Evolutionary conservation across 2,797 vertebrate genomes (phyloP).

Genomic region (Peromyscus nudipes): DNA sequence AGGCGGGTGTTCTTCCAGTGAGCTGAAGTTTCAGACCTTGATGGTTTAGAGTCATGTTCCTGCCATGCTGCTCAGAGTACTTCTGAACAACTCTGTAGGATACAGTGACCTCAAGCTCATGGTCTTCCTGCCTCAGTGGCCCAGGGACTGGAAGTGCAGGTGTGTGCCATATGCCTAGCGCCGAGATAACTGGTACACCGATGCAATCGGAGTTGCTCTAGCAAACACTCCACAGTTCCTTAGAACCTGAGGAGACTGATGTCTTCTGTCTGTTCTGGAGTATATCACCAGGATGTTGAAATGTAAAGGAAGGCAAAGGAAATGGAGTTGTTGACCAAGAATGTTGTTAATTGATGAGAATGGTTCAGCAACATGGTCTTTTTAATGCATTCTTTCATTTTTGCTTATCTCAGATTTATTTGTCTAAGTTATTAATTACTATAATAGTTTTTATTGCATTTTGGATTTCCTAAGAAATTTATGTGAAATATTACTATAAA

Average conservation of each 20-base stretch:
- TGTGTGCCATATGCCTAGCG: not conserved
- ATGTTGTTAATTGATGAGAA: slow-evolving; percentile 51
- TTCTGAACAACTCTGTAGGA: not conserved
- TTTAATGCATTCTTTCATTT: not conserved
- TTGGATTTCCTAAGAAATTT: slow-evolving; percentile 59
- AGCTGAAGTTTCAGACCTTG: not conserved
- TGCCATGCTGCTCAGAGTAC: not conserved
- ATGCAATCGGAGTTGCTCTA: slow-evolving; percentile 17
- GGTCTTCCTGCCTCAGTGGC: not conserved
- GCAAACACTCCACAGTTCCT: slow-evolving; percentile 3
- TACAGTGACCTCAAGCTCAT: not conserved
- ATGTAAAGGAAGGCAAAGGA: slow-evolving; percentile 57
- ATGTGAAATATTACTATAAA: slow-evolving; percentile 1
- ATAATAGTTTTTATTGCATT: slow-evolving; percentile 25
- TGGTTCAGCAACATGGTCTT: not conserved
- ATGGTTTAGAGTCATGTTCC: not conserved
- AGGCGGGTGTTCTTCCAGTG: not conserved
- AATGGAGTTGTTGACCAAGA: slow-evolving; percentile 37
- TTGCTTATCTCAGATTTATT: slow-evolving; percentile 57
- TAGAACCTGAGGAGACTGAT: slow-evolving; percentile 24
- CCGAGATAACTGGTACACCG: slow-evolving; percentile 16
- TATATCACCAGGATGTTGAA: slow-evolving; percentile 44
- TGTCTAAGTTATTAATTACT: slow-evolving; percentile 53
- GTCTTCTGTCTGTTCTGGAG: not conserved
- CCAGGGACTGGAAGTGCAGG: too few species aligned